phyloP scores from a whole-genome alignment of 2,888 invertebrate species.

The Apodemia hepburni region DNA sequence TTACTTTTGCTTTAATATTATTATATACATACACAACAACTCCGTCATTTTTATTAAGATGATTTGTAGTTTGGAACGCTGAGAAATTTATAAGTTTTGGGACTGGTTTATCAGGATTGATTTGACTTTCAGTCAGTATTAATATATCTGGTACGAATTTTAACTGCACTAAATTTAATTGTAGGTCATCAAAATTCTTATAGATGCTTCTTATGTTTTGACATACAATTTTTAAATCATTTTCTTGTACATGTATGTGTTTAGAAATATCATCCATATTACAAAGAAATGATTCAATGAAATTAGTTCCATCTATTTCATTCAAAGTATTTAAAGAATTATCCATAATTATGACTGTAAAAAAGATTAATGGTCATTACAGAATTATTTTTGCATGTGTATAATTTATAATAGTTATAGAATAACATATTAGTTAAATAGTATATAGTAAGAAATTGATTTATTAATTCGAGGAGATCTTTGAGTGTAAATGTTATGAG shows the following conservation, averaged over 20 bases:
- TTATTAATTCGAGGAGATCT: neutral
- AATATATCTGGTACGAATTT: slow-evolving; percentile 13
- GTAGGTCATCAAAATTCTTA: slow-evolving; percentile 19
- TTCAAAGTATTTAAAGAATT: neutral
- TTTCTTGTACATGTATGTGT: neutral
- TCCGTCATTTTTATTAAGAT: slow-evolving; percentile 10
- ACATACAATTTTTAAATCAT: neutral
- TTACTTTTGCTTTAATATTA: slow-evolving; percentile 5
- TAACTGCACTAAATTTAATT: slow-evolving; percentile 12
- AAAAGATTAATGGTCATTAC: neutral
- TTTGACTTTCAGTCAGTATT: slow-evolving; percentile 10
- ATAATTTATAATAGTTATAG: neutral
- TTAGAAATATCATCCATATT: neutral
- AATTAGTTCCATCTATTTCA: neutral
- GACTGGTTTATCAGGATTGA: slow-evolving; percentile 14
- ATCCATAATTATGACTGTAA: too few relatives aligned
- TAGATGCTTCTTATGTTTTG: slow-evolving; percentile 8
- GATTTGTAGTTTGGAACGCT: neutral
- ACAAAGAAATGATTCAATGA: neutral
- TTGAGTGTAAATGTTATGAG: too few relatives aligned
- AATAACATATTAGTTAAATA: neutral
- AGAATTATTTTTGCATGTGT: neutral
- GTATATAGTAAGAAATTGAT: neutral
- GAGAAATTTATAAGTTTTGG: slow-evolving; percentile 9
- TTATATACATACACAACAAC: neutral